Conservation (phyloP, 2,888 invertebrate species). For the Malthinus flaveolus region DNA sequence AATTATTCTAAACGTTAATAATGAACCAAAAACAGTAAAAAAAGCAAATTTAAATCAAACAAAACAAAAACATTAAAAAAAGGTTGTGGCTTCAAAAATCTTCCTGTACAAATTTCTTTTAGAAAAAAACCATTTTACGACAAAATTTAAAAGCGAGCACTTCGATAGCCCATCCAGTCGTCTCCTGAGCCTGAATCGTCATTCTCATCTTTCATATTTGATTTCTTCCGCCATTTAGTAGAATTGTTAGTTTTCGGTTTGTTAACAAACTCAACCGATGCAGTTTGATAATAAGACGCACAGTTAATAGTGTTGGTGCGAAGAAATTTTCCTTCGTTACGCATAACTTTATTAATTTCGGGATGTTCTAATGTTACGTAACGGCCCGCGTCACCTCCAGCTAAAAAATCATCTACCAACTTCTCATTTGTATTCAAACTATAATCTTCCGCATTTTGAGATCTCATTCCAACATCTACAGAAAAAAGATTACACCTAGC, state of each 20-base stretch:
- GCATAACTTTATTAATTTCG: slow-evolving; percentile 40
- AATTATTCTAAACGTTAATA: background rate
- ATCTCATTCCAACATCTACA: background rate
- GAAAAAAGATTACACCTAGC: slow-evolving; percentile 38
- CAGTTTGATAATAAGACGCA: slow-evolving; percentile 39
- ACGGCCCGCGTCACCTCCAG: slow-evolving; percentile 25
- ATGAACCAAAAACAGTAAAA: background rate
- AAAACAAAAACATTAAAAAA: no score
- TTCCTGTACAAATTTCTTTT: no score
- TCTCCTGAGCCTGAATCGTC: slow-evolving; percentile 34
- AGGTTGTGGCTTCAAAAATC: no score
- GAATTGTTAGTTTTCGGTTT: background rate
- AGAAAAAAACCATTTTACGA: no score
- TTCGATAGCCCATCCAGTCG: slow-evolving; percentile 53
- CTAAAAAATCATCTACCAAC: slow-evolving; percentile 21
- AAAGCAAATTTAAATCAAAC: background rate
- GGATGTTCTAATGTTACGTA: slow-evolving; percentile 39
- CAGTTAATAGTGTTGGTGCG: slow-evolving; percentile 38
- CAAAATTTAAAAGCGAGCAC: slow-evolving; percentile 48
- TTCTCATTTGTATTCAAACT: background rate
- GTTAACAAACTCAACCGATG: slow-evolving; percentile 37
- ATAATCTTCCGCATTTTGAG: background rate
- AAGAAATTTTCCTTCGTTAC: slow-evolving; percentile 43
- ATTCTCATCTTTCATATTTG: slow-evolving; percentile 1
- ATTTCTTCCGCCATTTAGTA: background rate